Conservation (phyloP, 2,888 invertebrate species). For the Polyommatus iphigenia region DNA sequence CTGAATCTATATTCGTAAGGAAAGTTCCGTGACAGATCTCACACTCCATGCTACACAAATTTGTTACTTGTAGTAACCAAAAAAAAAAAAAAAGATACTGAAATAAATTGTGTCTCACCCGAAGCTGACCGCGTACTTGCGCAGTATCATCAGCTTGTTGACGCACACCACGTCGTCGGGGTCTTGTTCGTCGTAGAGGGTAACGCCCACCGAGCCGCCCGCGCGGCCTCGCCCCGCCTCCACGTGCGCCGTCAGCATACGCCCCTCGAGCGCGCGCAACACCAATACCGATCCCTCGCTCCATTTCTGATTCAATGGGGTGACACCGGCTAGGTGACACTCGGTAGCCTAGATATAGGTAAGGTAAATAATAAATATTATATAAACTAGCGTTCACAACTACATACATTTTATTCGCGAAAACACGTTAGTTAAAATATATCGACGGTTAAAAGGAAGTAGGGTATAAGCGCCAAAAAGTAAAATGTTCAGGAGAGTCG, state of each 20-base stretch:
- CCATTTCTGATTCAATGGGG: constrained; percentile 66
- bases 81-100: too few species aligned
- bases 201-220: constrained; percentile 57
- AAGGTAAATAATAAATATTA: too few species aligned
- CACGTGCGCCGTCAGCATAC: constrained; percentile 55
- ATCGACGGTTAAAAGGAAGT: too few species aligned
- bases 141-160: constrained; percentile 65
- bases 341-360: constrained; percentile 56
- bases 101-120: constrained; percentile 52
- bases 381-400: too few species aligned
- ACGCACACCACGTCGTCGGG: constrained; percentile 56
- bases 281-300: constrained; percentile 56
- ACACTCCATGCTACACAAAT: too few species aligned
- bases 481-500: too few species aligned
- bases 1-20: too few species aligned
- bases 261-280: constrained; percentile 51
- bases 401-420: too few species aligned
- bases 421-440: too few species aligned
- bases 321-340: constrained; percentile 67
- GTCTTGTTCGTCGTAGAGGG: constrained; percentile 55
- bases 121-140: constrained; percentile 64
- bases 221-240: constrained; percentile 53
- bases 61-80: too few species aligned
- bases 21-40: too few species aligned
- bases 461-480: too few species aligned